A percentile compares a stretch with the other conserved stretches of the same genome.
These are phyloP conservation scores for Nicator chloris DNA, from an alignment of 2,113 vertebrate species.

Conservation along the genomic window DNA sequence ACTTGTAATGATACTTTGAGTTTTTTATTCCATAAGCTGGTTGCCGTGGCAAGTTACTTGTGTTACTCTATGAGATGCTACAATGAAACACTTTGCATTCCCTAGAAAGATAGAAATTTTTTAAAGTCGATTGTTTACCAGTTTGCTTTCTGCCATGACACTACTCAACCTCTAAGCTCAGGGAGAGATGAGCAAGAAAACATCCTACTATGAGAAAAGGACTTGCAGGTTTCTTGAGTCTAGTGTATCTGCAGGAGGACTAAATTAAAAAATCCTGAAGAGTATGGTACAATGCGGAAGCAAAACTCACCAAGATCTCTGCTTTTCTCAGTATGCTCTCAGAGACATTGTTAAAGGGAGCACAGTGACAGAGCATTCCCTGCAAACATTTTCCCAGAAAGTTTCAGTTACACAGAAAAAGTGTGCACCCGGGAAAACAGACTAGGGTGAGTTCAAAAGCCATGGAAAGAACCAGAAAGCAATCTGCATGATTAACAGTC, in stretches of 20 bases:
- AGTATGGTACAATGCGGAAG: neutral
- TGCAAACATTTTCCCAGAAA: neutral
- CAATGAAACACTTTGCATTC: slow-evolving; percentile 17
- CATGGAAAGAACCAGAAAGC: neutral
- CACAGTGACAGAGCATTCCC: neutral
- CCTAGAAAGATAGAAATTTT: neutral
- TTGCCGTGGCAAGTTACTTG: slow-evolving; percentile 36
- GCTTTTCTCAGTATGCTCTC: neutral
- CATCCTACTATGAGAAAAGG: neutral
- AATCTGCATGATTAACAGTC: neutral
- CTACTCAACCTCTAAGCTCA: neutral
- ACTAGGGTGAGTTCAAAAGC: neutral
- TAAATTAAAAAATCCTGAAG: neutral
- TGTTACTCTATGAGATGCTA: neutral
- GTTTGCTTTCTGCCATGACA: neutral
- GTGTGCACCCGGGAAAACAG: neutral
- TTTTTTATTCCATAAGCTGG: slow-evolving; percentile 11
- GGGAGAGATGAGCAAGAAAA: neutral
- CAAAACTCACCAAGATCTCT: neutral
- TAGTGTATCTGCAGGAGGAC: neutral
- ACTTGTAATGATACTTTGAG: neutral
- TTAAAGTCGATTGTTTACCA: neutral
- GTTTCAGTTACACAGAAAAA: neutral
- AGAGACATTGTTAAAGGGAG: neutral
- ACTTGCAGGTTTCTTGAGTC: neutral